A percentile compares a stretch with the other conserved stretches of the same genome.
phyloP scores from a whole-genome alignment of 2,113 vertebrate genomes.

The Myrmecophaga tridactyla region DNA sequence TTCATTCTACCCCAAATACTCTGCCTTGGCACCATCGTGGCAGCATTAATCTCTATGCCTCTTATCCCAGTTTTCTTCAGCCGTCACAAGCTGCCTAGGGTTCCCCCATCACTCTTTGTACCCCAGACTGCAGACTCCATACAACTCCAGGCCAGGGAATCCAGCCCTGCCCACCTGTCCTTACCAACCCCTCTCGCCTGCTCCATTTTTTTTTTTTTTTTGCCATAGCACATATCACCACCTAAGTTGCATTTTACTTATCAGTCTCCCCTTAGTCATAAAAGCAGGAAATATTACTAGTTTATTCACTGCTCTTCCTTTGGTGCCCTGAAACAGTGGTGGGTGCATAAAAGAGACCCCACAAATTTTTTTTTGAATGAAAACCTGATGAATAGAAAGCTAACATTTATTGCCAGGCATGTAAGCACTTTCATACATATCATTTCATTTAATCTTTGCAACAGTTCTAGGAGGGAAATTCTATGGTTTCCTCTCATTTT shows the following conservation, averaged over 20 bases:
- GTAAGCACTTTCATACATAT: neutral
- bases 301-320: neutral
- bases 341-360: neutral
- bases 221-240: neutral
- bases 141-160: neutral
- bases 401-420: neutral
- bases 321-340: neutral
- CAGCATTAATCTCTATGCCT: neutral
- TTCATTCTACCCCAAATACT: neutral
- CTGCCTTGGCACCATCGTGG: neutral
- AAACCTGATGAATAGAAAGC: neutral
- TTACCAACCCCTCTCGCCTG: neutral
- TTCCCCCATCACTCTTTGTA: neutral
- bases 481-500: neutral
- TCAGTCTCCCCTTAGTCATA: neutral
- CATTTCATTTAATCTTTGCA: conserved; percentile 16
- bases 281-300: neutral
- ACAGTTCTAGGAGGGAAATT: neutral
- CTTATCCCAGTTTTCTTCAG: neutral
- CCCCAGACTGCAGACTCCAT: neutral
- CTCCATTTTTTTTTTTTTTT: neutral
- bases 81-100: neutral
- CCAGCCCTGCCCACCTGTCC: rapidly evolving
- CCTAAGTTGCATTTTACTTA: neutral
- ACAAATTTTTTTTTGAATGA: neutral